Evolutionary conservation across 2,113 vertebrate species (phyloP).

Genomic region (Phocoena sinus): DNA sequence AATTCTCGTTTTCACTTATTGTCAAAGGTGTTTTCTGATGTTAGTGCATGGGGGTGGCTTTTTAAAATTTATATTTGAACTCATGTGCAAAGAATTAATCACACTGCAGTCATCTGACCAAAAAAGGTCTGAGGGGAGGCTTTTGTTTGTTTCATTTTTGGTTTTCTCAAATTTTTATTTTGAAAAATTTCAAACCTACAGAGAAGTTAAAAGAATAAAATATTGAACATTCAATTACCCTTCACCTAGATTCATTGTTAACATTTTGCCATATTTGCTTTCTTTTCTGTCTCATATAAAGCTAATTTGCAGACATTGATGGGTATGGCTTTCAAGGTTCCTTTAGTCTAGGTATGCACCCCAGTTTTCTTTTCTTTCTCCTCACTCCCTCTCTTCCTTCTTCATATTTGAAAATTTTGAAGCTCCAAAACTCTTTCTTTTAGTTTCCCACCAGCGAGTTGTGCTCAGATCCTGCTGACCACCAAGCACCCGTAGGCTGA

Average conservation of each 20-base stretch:
- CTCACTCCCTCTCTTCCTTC: not conserved
- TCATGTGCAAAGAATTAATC: not conserved
- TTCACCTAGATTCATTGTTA: not conserved
- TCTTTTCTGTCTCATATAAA: not conserved
- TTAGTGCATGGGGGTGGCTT: not conserved
- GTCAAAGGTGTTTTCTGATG: constrained; percentile 7
- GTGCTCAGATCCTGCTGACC: not conserved
- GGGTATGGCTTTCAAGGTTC: not conserved
- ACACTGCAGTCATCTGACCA: not conserved
- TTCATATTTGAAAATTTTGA: not conserved
- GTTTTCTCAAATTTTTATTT: not conserved
- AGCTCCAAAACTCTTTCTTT: not conserved
- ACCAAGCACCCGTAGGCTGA: not conserved
- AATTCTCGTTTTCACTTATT: not conserved
- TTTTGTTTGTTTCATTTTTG: not conserved
- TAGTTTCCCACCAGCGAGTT: not conserved
- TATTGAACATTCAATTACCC: not conserved
- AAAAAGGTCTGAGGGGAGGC: not conserved
- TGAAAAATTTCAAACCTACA: not conserved
- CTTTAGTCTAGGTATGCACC: not conserved
- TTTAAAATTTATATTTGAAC: not conserved
- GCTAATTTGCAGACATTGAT: not conserved
- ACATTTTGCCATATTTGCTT: not conserved
- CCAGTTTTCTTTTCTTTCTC: not conserved
- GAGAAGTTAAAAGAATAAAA: not conserved